Evolutionary conservation across 1,140 invertebrate genomes (phyloP).

Genomic region (Agrypnia vestita): DNA sequence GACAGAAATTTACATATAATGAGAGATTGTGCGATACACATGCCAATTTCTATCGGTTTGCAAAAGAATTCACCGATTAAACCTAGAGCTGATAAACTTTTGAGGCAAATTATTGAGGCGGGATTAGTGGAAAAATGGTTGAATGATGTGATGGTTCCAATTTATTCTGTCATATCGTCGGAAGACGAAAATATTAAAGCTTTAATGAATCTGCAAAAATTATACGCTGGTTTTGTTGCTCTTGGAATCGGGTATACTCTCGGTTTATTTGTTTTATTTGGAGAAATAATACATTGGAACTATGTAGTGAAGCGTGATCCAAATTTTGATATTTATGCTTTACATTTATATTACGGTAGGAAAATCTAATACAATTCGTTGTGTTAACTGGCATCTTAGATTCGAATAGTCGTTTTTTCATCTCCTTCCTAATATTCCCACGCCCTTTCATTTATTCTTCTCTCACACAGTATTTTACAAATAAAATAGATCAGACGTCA

Average conservation of each 20-base stretch:
- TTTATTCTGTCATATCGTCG: slow-evolving; percentile 65
- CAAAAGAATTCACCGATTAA: slow-evolving; percentile 88
- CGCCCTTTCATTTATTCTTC: no score
- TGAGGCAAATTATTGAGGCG: slow-evolving; percentile 80
- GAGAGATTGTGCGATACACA: slow-evolving; percentile 84
- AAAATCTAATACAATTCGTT: background rate
- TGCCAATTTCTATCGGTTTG: slow-evolving; percentile 85
- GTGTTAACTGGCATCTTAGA: no score
- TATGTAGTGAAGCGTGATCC: slow-evolving; percentile 79
- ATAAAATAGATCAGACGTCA: no score
- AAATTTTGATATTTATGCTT: slow-evolving; percentile 80
- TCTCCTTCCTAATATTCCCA: no score
- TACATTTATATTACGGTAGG: slow-evolving; percentile 72
- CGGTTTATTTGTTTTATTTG: slow-evolving; percentile 73
- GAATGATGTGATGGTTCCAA: slow-evolving; percentile 78
- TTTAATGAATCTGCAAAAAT: slow-evolving; percentile 82
- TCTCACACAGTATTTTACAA: no score
- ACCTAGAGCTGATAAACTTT: slow-evolving; percentile 77
- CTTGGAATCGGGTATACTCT: slow-evolving; percentile 79
- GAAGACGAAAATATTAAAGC: slow-evolving; percentile 77
- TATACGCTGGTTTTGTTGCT: slow-evolving; percentile 83
- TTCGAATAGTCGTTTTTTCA: no score
- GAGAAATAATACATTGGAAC: slow-evolving; percentile 80
- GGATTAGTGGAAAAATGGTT: slow-evolving; percentile 87
- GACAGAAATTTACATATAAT: slow-evolving; percentile 84